Percentiles rank a stretch among this genome's conserved stretches.
Evolutionary conservation across 2,113 vertebrate species (phyloP).

Genomic region (Perognathus longimembris): DNA sequence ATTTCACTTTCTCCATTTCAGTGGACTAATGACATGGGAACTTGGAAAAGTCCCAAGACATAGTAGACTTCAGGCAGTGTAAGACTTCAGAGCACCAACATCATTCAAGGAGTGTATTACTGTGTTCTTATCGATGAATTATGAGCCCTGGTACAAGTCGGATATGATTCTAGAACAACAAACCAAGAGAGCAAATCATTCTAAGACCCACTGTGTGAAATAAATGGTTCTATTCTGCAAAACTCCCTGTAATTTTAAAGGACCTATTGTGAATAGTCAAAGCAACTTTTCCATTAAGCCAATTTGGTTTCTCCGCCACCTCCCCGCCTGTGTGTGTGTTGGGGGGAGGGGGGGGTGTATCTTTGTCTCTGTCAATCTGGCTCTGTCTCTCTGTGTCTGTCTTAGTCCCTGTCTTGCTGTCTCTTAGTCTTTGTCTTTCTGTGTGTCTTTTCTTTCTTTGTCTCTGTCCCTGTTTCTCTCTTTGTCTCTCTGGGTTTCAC

Average conservation of each 20-base stretch:
- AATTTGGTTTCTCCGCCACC: not conserved
- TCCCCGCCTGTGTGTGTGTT: not conserved
- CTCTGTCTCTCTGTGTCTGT: not conserved
- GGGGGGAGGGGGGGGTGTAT: too few species aligned
- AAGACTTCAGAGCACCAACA: not conserved
- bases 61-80: not conserved
- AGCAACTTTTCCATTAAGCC: constrained; percentile 17
- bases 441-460: too few species aligned
- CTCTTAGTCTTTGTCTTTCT: too few species aligned
- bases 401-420: too few species aligned
- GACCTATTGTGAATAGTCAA: not conserved
- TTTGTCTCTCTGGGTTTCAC: too few species aligned
- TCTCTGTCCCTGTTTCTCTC: too few species aligned
- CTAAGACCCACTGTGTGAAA: not conserved
- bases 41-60: not conserved
- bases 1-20: not conserved
- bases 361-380: rapidly evolving
- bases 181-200: not conserved
- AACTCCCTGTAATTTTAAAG: not conserved
- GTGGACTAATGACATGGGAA: not conserved
- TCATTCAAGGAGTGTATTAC: not conserved
- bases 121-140: not conserved
- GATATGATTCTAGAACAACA: not conserved
- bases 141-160: not conserved
- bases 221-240: not conserved